Evolutionary conservation across 2,888 invertebrate genomes (phyloP), one percentile per base, ranked within the genome.

Genomic region (Oligia strigilis): DNA sequence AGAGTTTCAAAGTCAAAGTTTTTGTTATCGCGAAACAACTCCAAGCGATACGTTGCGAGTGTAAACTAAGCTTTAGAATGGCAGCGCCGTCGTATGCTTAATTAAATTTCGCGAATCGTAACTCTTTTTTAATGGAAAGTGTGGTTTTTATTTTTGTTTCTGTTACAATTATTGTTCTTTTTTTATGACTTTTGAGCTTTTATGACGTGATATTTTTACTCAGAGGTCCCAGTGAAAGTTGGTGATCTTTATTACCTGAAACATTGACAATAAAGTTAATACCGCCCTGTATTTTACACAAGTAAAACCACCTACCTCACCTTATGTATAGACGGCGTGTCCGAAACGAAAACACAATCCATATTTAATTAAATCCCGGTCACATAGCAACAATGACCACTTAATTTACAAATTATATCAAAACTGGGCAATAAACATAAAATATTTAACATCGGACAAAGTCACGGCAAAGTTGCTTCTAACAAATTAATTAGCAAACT

Each of bases 401-500:
- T 87, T 80, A 72, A 87, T 69, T 77, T 43, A 72, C 72, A 77
- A 85, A 87, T 87, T 84, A 85, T 85, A 80, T 87, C 84, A 87
- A 75, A 87, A 84, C 77, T 64, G 77, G 67, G 75, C 84, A 75
- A 75, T 77, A 77, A 84, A 84, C 85, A 76, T 85, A 87, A 86
- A 86, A 86, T 86, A 87, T 86, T 87, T 77, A 81, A 78, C 76
- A 75, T 72, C 58, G 58, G 49, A 75, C 78, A 19, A 81, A 84
- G 76, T 87, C 88, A 85, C 73, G 81, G 81, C 72, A 79, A 82
- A 89, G 81, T 88, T 77, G 58, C 81, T 64, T 82, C 66, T 13
- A 80, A 83, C 86, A 83, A 89, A 89, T 89, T 85, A 89, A 88
- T 89, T 83, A 87, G 49, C 70, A 52, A 79, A 89, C 72, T 82